These are phyloP conservation scores for Pao palembangensis DNA, from an alignment of 2,113 vertebrate species.

Conservation along the genomic window DNA sequence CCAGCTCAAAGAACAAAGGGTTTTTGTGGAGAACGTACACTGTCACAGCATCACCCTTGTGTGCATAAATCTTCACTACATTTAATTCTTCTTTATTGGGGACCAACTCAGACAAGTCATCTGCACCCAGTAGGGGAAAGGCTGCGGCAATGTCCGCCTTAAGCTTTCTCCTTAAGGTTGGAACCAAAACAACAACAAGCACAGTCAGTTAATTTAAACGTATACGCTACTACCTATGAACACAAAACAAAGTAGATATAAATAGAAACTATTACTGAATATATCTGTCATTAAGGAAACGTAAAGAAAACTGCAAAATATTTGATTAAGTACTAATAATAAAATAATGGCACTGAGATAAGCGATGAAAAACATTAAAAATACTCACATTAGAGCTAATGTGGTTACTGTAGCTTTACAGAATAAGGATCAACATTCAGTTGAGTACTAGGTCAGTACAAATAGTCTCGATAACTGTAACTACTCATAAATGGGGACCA, in stretches of 20 bases:
- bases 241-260: neutral
- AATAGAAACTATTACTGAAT: neutral
- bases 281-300: too few species aligned
- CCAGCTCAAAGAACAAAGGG: slow-evolving; percentile 88
- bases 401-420: too few species aligned
- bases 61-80: slow-evolving; percentile 83
- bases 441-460: too few species aligned
- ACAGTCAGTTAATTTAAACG: neutral
- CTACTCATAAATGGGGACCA: neutral
- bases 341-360: too few species aligned
- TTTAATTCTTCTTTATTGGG: slow-evolving; percentile 92
- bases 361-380: too few species aligned
- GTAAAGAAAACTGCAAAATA: neutral
- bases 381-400: too few species aligned
- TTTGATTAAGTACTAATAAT: too few species aligned
- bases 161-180: slow-evolving; percentile 82
- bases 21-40: slow-evolving; percentile 83
- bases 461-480: neutral
- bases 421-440: too few species aligned
- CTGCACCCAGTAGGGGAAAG: slow-evolving; percentile 79
- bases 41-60: slow-evolving; percentile 86
- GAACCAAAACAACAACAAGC: neutral
- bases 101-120: slow-evolving; percentile 81
- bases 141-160: slow-evolving; percentile 78
- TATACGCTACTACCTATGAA: too few species aligned